Evolutionary conservation across 2,113 vertebrate genomes (phyloP), one percentile per base, ranked within the genome.

Genomic region (Nesoenas mayeri): DNA sequence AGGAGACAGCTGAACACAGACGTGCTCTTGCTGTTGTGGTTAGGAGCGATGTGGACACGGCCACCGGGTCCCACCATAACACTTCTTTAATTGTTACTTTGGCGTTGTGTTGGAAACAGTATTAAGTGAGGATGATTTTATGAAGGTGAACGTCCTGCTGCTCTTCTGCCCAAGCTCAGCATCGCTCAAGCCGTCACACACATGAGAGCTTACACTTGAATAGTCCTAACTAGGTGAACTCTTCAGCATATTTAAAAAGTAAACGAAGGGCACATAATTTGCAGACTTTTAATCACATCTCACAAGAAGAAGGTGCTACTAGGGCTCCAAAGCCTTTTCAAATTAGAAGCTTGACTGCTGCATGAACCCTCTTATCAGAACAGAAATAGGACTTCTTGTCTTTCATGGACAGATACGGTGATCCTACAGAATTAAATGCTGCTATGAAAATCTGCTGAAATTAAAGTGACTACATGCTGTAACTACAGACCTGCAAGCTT

Each of bases 401-500:
- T 93, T 97, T 97, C 95, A 97, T 96, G 91, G 95, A 93, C 87
- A 97, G 91, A 80, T 95, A 92, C 77, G 97, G 87, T 85, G 92
- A 86, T 95, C 67, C 89, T 79, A 72, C 70, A 97, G 96, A 96
- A 88, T 78, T 89, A 82, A 87, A 87, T 6, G 24, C 18, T 36
- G 89, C 91, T 95, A 50, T 81, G 92, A 97, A 97, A 97, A 90
- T 89, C 64, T 93, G 73, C 58, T 97, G 94, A 94, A 95, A 93
- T 96, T 89, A 89, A 95, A 86, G 72, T 83, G 74, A 95, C 82
- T 81, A 93, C 89, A 51, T 80, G 90, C 79, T 94, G 79, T 81
- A 89, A 88, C 71, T 8, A 5, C 61, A 56, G 61, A 91, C 20
- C 38, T 86, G 58, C 58, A 73, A 83, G 25, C 19, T 6, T 47